Percentiles rank a stretch among this genome's conserved stretches.
Conservation (phyloP, 1,140 invertebrate genomes). For the Euglossa dilemma region DNA sequence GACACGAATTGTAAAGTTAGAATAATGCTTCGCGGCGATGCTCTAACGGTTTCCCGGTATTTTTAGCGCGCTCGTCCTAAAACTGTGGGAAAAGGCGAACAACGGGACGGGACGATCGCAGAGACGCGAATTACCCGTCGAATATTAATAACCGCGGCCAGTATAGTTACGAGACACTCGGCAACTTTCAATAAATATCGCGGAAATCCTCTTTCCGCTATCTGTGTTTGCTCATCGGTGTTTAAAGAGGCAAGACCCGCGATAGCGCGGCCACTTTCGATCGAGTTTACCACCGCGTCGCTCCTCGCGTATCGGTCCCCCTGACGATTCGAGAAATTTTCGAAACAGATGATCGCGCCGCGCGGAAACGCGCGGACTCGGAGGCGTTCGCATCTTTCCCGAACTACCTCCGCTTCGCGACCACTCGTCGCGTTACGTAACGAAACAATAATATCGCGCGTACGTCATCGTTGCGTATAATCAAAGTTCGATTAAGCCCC, state of each 20-base stretch:
- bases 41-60: slow-evolving; percentile 52
- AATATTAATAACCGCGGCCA: too few species aligned
- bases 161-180: too few species aligned
- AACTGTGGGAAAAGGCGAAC: slow-evolving; percentile 32
- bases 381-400: background rate
- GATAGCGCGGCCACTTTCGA: slow-evolving; percentile 1
- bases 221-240: slow-evolving; percentile 11
- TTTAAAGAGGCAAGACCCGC: slow-evolving; percentile 4
- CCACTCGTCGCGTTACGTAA: background rate
- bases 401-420: background rate
- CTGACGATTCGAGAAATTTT: background rate
- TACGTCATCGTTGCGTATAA: slow-evolving; percentile 8
- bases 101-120: background rate
- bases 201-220: background rate
- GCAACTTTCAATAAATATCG: background rate
- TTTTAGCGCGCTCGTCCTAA: slow-evolving; percentile 39
- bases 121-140: too few species aligned
- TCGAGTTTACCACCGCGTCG: background rate
- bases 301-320: background rate
- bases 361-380: too few species aligned
- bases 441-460: background rate
- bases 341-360: background rate
- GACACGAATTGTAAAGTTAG: slow-evolving; percentile 55
- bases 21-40: slow-evolving; percentile 45
- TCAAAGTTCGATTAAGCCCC: background rate